These are phyloP conservation scores for Gastrophysa polygoni DNA, from an alignment of 2,888 invertebrate species.

Conservation along the genomic window DNA sequence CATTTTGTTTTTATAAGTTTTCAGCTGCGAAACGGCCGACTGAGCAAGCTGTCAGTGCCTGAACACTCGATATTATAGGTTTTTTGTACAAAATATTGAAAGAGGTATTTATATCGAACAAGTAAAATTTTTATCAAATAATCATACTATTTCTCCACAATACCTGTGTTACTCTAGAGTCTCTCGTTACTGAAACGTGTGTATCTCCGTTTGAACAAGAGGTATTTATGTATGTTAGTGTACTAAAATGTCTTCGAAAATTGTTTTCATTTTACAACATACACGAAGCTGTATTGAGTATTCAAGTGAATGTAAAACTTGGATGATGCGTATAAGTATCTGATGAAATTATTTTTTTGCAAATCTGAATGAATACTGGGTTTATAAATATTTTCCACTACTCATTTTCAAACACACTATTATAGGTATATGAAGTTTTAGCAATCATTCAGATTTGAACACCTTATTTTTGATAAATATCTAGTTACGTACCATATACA, in stretches of 20 bases:
- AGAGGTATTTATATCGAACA: slow-evolving; percentile 43
- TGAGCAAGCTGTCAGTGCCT: slow-evolving; percentile 40
- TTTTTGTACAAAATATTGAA: slow-evolving; percentile 38
- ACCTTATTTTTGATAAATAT: too few species aligned
- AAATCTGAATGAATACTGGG: too few species aligned
- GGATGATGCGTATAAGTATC: too few species aligned
- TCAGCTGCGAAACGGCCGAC: slow-evolving; percentile 42
- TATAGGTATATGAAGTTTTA: too few species aligned
- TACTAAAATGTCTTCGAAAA: slow-evolving; percentile 26
- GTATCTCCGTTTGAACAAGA: slow-evolving; percentile 37
- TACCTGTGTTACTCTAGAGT: slow-evolving; percentile 30
- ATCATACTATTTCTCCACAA: slow-evolving; percentile 25
- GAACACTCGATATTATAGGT: slow-evolving; percentile 40
- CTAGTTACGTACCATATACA: too few species aligned
- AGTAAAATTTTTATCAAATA: slow-evolving; percentile 23
- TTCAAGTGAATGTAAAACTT: too few species aligned
- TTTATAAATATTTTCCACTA: too few species aligned
- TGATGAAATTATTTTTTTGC: too few species aligned
- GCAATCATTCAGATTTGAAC: too few species aligned
- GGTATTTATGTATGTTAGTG: slow-evolving; percentile 41
- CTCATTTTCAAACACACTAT: too few species aligned
- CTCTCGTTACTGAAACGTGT: slow-evolving; percentile 33
- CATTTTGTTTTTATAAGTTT: slow-evolving; percentile 45
- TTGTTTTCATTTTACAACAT: too few species aligned
- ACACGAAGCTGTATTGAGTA: too few species aligned